Evolutionary conservation across 2,113 vertebrate genomes (phyloP), one percentile per base, ranked within the genome.

Genomic region (Microtus ochrogaster): DNA sequence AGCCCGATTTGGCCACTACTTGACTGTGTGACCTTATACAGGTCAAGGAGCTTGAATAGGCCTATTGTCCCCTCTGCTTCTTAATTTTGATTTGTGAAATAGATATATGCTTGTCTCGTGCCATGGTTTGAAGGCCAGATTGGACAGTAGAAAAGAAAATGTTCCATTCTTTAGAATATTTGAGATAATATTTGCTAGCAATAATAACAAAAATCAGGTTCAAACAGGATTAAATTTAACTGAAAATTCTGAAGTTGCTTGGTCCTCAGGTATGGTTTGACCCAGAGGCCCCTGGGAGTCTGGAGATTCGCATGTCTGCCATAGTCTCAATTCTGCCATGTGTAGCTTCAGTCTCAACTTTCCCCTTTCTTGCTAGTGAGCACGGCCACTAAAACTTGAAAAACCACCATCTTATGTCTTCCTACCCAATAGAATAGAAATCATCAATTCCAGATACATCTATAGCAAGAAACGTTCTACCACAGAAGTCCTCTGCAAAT

Each of bases 151-250:
- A 52, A 65, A 4, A 65, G 24, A 44, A 30, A 21, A 65, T 44
- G 14, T 44, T 72, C 17, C 26, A 33, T 87, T 96, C 86, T 85
- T 89, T 95, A 52, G 66, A 89, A 68, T 89, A 66, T 26, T 94
- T 91, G 85, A 55, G 10, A 21, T 49, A 58, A 58, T 22, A 58
- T 58, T 58, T 86, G 28, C 33, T 85, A 89, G 87, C 47, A 96
- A 87, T 21, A 79, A 49, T 79, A 87, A 36, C 30, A 79, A 65
- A 44, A 87, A 63, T 63, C 21, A 52, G 49, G 78, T 19, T 73
- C 49, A 92, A 90, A 82, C 3, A 83, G 28, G 24, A 33, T 96
- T 84, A 78, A 52, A 70, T 41, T 78, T 49, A 92, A 94, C 24
- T 78, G 70, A 72, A 83, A 90, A 33, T 2, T 63, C 19, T 28